Base-by-base conservation (phyloP, 2,113 vertebrate species). In the Melanotaenia duboulayi region DNA sequence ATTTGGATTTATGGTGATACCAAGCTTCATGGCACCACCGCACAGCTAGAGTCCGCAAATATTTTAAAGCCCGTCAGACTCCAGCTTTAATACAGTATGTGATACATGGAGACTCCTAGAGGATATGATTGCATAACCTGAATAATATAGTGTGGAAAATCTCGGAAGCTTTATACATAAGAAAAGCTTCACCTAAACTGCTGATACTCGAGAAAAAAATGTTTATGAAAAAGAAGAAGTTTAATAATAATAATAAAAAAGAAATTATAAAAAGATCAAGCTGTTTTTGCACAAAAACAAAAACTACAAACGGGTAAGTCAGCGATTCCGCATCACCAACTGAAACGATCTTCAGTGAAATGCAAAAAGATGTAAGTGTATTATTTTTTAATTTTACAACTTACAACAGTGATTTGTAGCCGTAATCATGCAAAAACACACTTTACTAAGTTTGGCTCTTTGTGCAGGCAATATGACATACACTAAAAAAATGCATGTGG, bases 1-100 rank as follows among this genome's bases (percentile, higher is more conserved):
- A 70, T 80, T 78, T 46, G 23, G 65, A 89, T 92, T 90, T 87
- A 77, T 22, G 42, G 61, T 70, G 76, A 88, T 86, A 71, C 63
- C 58, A 48, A 1, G 13, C 63, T 65, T 90, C 77, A 62, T 79
- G 84, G 80, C 78, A 87, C 35, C 65, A 11, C 59, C 35, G 68
- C 82, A 75, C 87, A 83, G 76, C 77, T 70, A 42, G 82, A 66
- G 39, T 39, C 42, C 23, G 39, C 49, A 32, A 50, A 13, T 54
- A 75, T 76, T 59, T 81, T 46, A 78, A 85, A 78, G 5, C 57
- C 73, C 54, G 24, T 1, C 56, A 52, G 20, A 28, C 46, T 63
- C 61, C 39, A 11, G n/a, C 22, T 20, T 22, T 20, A 78, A 62
- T n/a, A n/a, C n/a, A n/a, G n/a, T 80, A 85, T 90, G 82, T 87